Base-by-base conservation (phyloP, 2,888 invertebrate species). In the Pterobdella sp. region DNA sequence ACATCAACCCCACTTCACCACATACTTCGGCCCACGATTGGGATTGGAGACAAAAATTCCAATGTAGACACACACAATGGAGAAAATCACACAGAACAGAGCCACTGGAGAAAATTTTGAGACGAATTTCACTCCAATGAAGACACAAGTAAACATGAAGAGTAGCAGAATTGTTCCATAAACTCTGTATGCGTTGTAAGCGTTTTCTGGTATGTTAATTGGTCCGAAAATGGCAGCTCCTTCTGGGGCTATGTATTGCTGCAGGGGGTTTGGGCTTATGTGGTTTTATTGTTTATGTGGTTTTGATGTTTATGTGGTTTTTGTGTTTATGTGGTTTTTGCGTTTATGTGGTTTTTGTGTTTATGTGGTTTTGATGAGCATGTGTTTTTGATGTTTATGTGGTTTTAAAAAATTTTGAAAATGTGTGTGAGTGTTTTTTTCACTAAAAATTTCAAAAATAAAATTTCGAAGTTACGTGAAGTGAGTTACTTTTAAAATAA, bases 61-160 rank as follows among this genome's bases (percentile, higher is more conserved):
- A 79, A 90, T 89, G 86, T 96, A 98, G 77, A 98, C 94, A 74
- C 95, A 92, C 69, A 93, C 83, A 84, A 98, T 96, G 79, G 97
- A 97, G 73, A 94, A 86, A 79, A 98, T 89, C 79, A 99, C 98
- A 85, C 97, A 97, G 76, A 92, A 91, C 78, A 98, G 88, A 66
- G 97, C 97, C 75, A 98, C 88, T 1, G 96, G 91, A 37, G 98
- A 97, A 83, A 98, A 94, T 87, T 95, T 95, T 87, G 96, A 97
- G 80, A 99, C 98, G 84, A 98, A 97, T 84, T 93, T 92, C 73
- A 98, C 97, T 72, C 98, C 98, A 77, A 97, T 87, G 85, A 92
- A 95, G 76, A 98, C 97, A 79, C 93, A 90, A 75, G 87, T 88
- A 79, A 94, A 92, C 90, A 97, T 93, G 78, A 96, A 85, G 77